phyloP scores from a whole-genome alignment of 23 tunicate species.

The Botrylloides violaceus region DNA sequence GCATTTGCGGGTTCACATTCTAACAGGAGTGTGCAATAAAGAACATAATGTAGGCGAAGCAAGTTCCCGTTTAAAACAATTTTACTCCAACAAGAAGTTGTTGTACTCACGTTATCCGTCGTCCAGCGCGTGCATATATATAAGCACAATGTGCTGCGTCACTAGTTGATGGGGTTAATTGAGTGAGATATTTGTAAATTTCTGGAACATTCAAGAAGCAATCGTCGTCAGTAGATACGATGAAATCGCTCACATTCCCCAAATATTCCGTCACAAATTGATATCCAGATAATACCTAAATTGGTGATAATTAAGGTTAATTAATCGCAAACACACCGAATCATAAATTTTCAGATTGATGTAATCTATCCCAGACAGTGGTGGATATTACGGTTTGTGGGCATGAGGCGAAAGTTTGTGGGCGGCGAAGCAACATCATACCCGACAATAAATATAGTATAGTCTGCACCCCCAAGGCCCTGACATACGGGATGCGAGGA shows the following conservation, averaged over 20 bases:
- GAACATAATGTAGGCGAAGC: too few species aligned
- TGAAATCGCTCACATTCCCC: constrained; percentile 61
- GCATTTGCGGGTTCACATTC: too few species aligned
- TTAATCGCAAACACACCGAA: neutral
- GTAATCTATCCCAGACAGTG: too few species aligned
- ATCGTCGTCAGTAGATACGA: constrained; percentile 79
- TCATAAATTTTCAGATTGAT: neutral
- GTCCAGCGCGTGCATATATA: constrained; percentile 22
- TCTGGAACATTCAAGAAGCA: constrained; percentile 51
- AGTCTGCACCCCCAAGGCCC: too few species aligned
- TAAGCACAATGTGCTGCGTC: constrained; percentile 67
- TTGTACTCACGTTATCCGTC: constrained; percentile 52
- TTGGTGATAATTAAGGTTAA: neutral
- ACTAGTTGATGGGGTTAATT: neutral
- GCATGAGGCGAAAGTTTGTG: too few species aligned
- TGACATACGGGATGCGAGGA: too few species aligned
- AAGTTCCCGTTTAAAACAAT: too few species aligned
- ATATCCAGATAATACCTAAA: constrained; percentile 45
- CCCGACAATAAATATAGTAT: too few species aligned
- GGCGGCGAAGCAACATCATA: neutral
- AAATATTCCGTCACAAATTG: constrained; percentile 37
- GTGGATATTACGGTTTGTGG: too few species aligned
- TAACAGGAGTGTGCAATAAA: too few species aligned
- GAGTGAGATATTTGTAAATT: constrained; percentile 37
- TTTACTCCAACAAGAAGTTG: too few species aligned